Base-by-base conservation (phyloP, 2,797 vertebrate species). In the Parotocinclus haroldoi region DNA sequence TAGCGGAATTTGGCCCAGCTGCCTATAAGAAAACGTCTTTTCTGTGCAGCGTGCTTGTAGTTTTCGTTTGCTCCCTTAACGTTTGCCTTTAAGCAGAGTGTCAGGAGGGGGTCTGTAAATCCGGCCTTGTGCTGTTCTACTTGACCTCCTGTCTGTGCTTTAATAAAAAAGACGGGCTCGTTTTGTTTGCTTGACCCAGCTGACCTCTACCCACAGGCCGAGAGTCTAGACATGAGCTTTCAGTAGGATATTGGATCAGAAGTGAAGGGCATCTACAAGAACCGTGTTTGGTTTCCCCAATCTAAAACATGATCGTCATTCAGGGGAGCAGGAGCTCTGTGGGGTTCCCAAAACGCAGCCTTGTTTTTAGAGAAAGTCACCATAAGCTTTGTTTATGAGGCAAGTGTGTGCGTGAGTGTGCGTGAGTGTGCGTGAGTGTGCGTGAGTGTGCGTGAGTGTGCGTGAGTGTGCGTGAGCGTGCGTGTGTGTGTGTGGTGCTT, bases 1-100 rank as follows among this genome's bases (percentile, higher is more conserved):
- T 27, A 27, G 2, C 27, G 5, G 2, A 27, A 27, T 27, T 27
- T 27, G 5, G 5, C 5, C 27, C 27, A 27, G 5, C 27, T 2
- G 27, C 27, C 27, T 27, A 27, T 27, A 27, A 27, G 27, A 27
- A 27, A 27, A 27, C 27, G 27, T 27, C 27, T 27, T 27, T 27
- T 27, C 5, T 27, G 5, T 27, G 27, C 27, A 27, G 27, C 27
- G 5, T 27, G 5, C 27, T 27, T 27, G 27, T 27, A 44, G 12
- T 9, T 44, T 44, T 12, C 42, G 2, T 9, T n/a, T 54, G 4
- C 12, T 10, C 10, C n/a, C 19, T 12, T 37, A 27, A 11, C 86
- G 79, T 84, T 84, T 87, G 78, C 82, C 85, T 84, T 84, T 86
- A 81, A 83, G 83, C 69, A 76, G 75, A 49, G 45, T n/a, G 36